A percentile compares a stretch with the other conserved stretches of the same genome.
Conservation (phyloP, 30 jellyfish, hydroid and myxozoan genomes). For the Aurelia coerulea region DNA sequence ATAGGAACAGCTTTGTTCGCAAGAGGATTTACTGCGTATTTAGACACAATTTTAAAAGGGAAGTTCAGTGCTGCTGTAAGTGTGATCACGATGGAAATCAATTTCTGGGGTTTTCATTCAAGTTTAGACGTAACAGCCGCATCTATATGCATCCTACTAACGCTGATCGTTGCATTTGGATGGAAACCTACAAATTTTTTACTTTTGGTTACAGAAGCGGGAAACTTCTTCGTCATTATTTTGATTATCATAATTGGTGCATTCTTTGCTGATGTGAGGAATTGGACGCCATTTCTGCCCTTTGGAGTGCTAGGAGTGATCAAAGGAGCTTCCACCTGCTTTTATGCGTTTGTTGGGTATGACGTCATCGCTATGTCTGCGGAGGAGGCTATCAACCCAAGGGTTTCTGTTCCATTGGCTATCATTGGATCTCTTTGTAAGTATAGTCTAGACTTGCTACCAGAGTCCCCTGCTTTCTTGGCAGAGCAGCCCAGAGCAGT, state of each 20-base stretch:
- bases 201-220: conserved; percentile 33
- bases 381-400: conserved; percentile 79
- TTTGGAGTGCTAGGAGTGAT: conserved; percentile 71
- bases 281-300: conserved; percentile 77
- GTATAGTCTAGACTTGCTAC: not conserved
- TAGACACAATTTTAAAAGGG: conserved; percentile 67
- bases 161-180: conserved; percentile 58
- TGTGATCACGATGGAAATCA: conserved; percentile 36
- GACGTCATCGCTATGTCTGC: conserved; percentile 89
- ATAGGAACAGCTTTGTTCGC: conserved; percentile 93
- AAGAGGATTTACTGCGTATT: conserved; percentile 79
- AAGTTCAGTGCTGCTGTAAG: conserved; percentile 20
- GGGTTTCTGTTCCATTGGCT: conserved; percentile 60
- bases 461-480: not conserved
- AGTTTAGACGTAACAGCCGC: conserved; percentile 66
- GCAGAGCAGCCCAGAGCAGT: no score
- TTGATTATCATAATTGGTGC: conserved; percentile 61
- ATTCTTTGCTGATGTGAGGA: conserved; percentile 42
- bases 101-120: conserved; percentile 45
- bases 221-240: conserved; percentile 21
- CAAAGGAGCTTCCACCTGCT: conserved; percentile 91
- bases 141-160: conserved; percentile 29
- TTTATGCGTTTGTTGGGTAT: conserved; percentile 88
- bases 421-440: conserved; percentile 74
- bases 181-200: conserved; percentile 73